These are phyloP conservation scores for Manduca sexta DNA, from an alignment of 1,140 invertebrate genomes.

Conservation along the genomic window DNA sequence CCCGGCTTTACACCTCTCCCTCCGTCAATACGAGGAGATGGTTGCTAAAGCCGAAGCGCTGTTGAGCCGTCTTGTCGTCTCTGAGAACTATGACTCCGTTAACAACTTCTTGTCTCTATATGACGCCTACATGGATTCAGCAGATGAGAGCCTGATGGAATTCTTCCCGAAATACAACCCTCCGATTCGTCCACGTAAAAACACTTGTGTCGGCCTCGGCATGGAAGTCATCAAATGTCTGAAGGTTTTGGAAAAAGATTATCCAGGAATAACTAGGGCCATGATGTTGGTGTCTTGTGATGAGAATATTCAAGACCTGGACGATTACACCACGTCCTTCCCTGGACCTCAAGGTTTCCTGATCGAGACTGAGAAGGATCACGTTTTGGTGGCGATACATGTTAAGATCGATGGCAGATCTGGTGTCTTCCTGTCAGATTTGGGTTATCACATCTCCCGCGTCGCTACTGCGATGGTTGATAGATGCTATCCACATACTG, in stretches of 20 bases:
- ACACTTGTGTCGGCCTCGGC: constrained; percentile 92
- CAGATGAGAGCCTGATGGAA: constrained; percentile 41
- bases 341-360: constrained; percentile 76
- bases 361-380: constrained; percentile 88
- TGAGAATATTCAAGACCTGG: constrained; percentile 83
- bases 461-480: constrained; percentile 92
- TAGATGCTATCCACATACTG: constrained; percentile 88
- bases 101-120: constrained; percentile 90
- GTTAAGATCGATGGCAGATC: constrained; percentile 81
- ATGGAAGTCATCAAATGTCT: constrained; percentile 81
- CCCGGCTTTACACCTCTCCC: constrained; percentile 74
- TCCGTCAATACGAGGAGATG: constrained; percentile 84
- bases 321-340: constrained; percentile 77
- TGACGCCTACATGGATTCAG: constrained; percentile 76
- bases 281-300: constrained; percentile 91
- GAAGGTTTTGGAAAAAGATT: constrained; percentile 56
- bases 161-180: constrained; percentile 79
- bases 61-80: constrained; percentile 85
- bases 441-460: constrained; percentile 91
- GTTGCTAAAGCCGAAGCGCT: constrained; percentile 85
- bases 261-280: constrained; percentile 76
- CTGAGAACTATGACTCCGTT: constrained; percentile 90
- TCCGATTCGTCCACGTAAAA: constrained; percentile 82
- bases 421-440: constrained; percentile 88
- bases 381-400: constrained; percentile 87